Evolutionary conservation across 2,888 invertebrate genomes (phyloP).

Genomic region (Meteorus colon): DNA sequence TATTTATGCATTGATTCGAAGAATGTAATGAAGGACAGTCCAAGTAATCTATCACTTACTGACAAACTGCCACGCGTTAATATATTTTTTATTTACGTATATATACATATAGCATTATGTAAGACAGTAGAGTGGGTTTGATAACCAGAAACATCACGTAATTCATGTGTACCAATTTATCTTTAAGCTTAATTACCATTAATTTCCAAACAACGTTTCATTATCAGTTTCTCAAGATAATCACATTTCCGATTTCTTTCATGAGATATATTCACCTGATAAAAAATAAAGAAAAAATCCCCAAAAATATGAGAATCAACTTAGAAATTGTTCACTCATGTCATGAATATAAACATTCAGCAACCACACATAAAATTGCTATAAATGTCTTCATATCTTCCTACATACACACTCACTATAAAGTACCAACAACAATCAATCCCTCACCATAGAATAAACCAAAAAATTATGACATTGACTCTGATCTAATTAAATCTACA

Average conservation of each 20-base stretch:
- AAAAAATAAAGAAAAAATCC: no score
- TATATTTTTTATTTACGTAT: background rate
- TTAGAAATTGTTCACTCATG: no score
- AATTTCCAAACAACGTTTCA: background rate
- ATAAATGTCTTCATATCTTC: no score
- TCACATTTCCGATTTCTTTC: background rate
- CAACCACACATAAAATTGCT: no score
- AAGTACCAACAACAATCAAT: no score
- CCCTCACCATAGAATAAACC: no score
- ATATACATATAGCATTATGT: background rate
- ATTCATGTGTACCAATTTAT: background rate
- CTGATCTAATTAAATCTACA: no score
- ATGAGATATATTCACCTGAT: no score
- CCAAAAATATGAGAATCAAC: no score
- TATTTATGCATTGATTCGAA: background rate
- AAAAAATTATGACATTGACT: no score
- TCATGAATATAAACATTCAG: no score
- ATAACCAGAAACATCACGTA: constrained; percentile 17
- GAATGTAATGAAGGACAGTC: background rate
- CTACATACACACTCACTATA: no score
- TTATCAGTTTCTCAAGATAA: background rate
- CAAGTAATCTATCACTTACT: background rate
- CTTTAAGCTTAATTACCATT: background rate
- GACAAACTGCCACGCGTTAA: background rate
- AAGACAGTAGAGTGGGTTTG: background rate